Conservation (phyloP, 1,140 invertebrate genomes). For the Lepidurus arcticus region DNA sequence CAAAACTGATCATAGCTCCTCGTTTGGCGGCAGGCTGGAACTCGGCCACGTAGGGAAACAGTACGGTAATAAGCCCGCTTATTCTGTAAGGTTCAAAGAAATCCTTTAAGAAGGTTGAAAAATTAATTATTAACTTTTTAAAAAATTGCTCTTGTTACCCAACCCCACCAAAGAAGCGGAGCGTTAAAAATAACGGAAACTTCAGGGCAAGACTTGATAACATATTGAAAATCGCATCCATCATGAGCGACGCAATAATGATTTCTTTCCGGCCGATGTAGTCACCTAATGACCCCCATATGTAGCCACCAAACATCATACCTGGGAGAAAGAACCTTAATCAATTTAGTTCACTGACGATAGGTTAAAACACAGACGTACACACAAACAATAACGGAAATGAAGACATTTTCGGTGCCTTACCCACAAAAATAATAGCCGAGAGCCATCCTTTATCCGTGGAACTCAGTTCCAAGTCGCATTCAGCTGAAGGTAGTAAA, state of each 20-base stretch:
- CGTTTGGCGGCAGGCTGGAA: constrained; percentile 6
- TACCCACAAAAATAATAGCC: constrained; percentile 45
- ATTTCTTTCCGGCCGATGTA: constrained; percentile 1
- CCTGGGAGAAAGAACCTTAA: not conserved
- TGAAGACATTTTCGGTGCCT: not conserved
- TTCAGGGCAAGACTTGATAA: not conserved
- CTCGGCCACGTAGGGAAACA: constrained; percentile 2
- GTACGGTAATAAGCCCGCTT: not conserved
- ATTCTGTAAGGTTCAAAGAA: not conserved
- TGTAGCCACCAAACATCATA: constrained; percentile 12
- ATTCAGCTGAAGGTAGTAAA: constrained; percentile 84
- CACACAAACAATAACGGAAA: not conserved
- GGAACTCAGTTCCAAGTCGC: constrained; percentile 82
- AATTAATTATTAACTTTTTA: not conserved
- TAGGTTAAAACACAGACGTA: not conserved
- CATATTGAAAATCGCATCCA: constrained; percentile 11
- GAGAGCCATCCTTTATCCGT: constrained; percentile 81
- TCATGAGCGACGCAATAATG: not conserved
- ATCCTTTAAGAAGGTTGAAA: not conserved
- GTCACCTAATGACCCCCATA: constrained; percentile 9
- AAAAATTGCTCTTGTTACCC: not conserved
- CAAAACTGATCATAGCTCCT: constrained; percentile 1
- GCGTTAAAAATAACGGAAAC: constrained; percentile 1
- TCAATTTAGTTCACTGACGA: not conserved
- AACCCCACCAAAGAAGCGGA: not conserved